phyloP scores from a whole-genome alignment of 2,113 vertebrate species.

The Conger conger region DNA sequence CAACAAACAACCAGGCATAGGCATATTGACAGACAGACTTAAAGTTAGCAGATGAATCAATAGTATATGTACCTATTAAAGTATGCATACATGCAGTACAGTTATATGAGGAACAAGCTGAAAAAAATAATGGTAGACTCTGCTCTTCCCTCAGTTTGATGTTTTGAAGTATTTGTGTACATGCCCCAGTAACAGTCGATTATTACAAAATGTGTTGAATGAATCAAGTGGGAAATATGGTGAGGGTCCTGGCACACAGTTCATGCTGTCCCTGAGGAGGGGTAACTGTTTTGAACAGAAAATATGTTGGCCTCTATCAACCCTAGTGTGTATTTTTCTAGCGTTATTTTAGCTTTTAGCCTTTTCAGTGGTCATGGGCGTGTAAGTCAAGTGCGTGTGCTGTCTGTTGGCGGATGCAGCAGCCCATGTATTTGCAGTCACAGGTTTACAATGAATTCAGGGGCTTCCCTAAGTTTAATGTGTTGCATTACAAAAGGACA shows the following conservation, averaged over 20 bases:
- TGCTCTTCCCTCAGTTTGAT: not conserved
- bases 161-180: not conserved
- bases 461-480: constrained; percentile 17
- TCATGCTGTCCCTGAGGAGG: not conserved
- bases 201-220: not conserved
- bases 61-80: not conserved
- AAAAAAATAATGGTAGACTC: not conserved
- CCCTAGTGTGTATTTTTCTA: constrained; percentile 36
- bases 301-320: not conserved
- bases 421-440: not conserved
- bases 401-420: not conserved
- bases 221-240: not conserved
- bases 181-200: not conserved
- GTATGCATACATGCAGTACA: not conserved
- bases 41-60: constrained; percentile 32
- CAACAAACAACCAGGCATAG: not conserved
- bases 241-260: not conserved
- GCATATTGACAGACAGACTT: constrained; percentile 26
- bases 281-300: not conserved
- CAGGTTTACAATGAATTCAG: constrained; percentile 10
- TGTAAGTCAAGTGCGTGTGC: constrained; percentile 39
- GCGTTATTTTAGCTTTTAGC: constrained; percentile 59
- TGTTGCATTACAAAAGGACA: constrained; percentile 14
- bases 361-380: constrained; percentile 42
- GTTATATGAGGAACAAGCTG: not conserved